phyloP scores from a whole-genome alignment of 2,797 vertebrate genomes.

The Hapalemur alaotrensis region DNA sequence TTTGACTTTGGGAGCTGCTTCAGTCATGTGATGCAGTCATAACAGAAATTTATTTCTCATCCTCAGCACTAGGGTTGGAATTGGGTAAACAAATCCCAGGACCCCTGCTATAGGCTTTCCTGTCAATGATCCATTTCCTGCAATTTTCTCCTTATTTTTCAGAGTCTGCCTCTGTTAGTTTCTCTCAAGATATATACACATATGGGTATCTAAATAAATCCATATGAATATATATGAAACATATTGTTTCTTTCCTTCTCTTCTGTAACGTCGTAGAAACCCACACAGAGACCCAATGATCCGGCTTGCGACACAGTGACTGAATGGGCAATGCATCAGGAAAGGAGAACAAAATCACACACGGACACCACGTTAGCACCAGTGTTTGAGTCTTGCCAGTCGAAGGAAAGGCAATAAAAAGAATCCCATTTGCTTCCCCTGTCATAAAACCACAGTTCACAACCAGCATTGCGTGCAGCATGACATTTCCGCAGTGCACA shows the following conservation, averaged over 20 bases:
- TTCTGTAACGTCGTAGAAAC: not conserved
- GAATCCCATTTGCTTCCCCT: not conserved
- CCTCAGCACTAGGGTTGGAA: not conserved
- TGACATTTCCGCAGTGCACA: not conserved
- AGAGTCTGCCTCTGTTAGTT: not conserved
- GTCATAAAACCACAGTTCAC: constrained; percentile 1
- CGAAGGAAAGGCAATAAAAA: constrained; percentile 15
- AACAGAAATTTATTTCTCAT: constrained; percentile 1
- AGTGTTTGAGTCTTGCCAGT: not conserved
- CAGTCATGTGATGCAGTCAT: not conserved
- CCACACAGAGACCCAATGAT: not conserved
- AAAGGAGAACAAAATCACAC: not conserved
- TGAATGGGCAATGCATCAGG: not conserved
- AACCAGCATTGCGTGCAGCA: fast-evolving
- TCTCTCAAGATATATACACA: not conserved
- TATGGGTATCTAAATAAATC: not conserved
- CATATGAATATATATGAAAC: not conserved
- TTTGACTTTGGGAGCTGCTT: not conserved
- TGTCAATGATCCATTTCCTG: not conserved
- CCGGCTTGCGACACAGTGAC: constrained; percentile 27
- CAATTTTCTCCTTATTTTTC: not conserved
- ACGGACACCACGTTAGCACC: not conserved
- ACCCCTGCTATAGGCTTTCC: not conserved
- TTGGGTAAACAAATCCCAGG: constrained; percentile 10
- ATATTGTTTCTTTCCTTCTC: not conserved